Percentiles rank a stretch among this genome's conserved stretches.
phyloP scores from a whole-genome alignment of 2,797 vertebrate species.

The Acanthurus tractus region DNA sequence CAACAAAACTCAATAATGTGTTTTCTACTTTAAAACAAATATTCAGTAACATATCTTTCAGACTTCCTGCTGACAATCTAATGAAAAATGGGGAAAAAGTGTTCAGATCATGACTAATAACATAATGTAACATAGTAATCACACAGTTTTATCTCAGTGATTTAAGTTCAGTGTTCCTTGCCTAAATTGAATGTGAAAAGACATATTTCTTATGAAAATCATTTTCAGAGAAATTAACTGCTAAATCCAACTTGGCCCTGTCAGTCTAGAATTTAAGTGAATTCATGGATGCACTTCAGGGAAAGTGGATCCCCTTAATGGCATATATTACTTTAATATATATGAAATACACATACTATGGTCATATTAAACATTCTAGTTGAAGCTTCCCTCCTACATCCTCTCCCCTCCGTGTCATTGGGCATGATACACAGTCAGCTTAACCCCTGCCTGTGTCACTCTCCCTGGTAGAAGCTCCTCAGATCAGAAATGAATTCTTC shows the following conservation, averaged over 20 bases:
- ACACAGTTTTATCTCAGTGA: not conserved
- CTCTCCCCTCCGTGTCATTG: conserved; percentile 65
- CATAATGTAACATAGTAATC: not conserved
- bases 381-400: conserved; percentile 47
- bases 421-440: conserved; percentile 67
- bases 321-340: conserved; percentile 8
- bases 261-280: conserved; percentile 2
- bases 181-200: not conserved
- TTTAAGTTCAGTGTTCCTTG: conserved; percentile 5
- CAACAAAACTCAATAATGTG: conserved; percentile 1
- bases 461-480: conserved; percentile 63
- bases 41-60: not conserved
- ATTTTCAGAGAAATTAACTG: not conserved
- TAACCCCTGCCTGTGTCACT: conserved; percentile 79
- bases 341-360: conserved; percentile 20
- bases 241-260: not conserved
- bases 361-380: conserved; percentile 45
- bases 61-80: not conserved
- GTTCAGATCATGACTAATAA: not conserved
- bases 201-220: conserved; percentile 20
- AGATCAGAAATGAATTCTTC: conserved; percentile 82
- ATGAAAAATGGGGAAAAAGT: conserved; percentile 6
- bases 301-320: conserved; percentile 16
- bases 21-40: conserved; percentile 14
- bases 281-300: not conserved